phyloP scores from a whole-genome alignment of 2,113 vertebrate genomes.

The Sphaerodactylus townsendi region DNA sequence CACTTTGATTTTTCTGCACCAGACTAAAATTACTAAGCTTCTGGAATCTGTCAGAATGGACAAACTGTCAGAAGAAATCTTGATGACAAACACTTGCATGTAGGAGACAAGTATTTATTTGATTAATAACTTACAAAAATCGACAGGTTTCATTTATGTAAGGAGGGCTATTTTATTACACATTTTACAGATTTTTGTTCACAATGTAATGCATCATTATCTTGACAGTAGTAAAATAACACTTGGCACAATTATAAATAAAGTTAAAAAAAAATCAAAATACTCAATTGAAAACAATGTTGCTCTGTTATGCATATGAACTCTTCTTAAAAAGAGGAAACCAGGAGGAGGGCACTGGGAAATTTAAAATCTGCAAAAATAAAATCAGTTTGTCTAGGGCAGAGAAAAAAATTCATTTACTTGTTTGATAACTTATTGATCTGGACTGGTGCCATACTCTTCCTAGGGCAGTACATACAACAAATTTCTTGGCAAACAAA shows the following conservation, averaged over 20 bases:
- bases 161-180: slow-evolving; percentile 86
- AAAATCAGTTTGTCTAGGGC: slow-evolving; percentile 68
- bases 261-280: slow-evolving; percentile 76
- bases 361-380: slow-evolving; percentile 72
- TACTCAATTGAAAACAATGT: slow-evolving; percentile 75
- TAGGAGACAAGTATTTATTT: slow-evolving; percentile 85
- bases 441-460: slow-evolving; percentile 48
- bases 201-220: slow-evolving; percentile 81
- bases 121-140: slow-evolving; percentile 87
- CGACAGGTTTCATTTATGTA: slow-evolving; percentile 83
- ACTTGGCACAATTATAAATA: slow-evolving; percentile 89
- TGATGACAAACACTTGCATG: slow-evolving; percentile 61
- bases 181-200: slow-evolving; percentile 84
- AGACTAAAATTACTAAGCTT: no score
- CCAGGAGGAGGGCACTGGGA: slow-evolving; percentile 62
- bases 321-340: slow-evolving; percentile 58
- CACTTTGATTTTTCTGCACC: no score
- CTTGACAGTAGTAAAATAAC: slow-evolving; percentile 83
- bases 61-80: slow-evolving; percentile 55
- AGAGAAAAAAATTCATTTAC: slow-evolving; percentile 72
- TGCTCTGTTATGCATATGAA: slow-evolving; percentile 68
- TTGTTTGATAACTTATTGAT: slow-evolving; percentile 51
- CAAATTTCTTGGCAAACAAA: slow-evolving; percentile 47
- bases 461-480: slow-evolving; percentile 59
- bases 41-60: background rate